Base-by-base conservation (phyloP, 2,797 vertebrate genomes). In the Aulostomus chinensis region DNA sequence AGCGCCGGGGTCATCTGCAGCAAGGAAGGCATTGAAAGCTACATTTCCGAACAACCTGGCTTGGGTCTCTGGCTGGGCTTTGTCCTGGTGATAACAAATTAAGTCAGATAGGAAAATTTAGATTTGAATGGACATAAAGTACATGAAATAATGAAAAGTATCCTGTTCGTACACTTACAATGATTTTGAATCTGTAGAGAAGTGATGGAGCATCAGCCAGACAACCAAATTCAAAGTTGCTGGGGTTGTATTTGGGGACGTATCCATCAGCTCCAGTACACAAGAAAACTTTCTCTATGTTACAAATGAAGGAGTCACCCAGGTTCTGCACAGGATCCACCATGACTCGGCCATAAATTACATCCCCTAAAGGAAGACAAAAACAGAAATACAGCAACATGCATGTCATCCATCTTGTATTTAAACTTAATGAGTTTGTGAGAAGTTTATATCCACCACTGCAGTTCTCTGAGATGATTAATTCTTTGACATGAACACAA, bases 241-340 rank as follows among this genome's bases (percentile, higher is more conserved):
- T 55, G 2, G 96, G 96, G 49, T 91, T 95, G 62, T 97, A 99
- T 79, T 99, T 99, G 9, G 96, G 96, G 13, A 99, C 94, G 6
- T 99, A 99, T 50, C 96, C 96, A 35, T 97, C 96, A 1, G 94
- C 91, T 21, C 96, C 96, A 0, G 96, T 96, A 59, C 96, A 99
- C 0, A 99, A 87, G 80, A 97, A 99, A 31, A 99, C 95, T 69
- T 98, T 97, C 78, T 99, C 96, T 2, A 99, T 96, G 87, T 83
- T 98, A 62, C 96, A 99, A 59, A 93, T 86, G 64, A 99, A 98
- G 8, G 95, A 95, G 67, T 94, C 92, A 1, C 96, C 96, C 40
- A 99, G 73, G 73, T 98, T 98, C 88, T 99, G 96, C 55, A 99
- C 96, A 0, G 96, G 96, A 79, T 99, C 96, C 76, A 99, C 96